phyloP scores from a whole-genome alignment of 64 coral and sea anemone species.

The Platygyra sinensis region DNA sequence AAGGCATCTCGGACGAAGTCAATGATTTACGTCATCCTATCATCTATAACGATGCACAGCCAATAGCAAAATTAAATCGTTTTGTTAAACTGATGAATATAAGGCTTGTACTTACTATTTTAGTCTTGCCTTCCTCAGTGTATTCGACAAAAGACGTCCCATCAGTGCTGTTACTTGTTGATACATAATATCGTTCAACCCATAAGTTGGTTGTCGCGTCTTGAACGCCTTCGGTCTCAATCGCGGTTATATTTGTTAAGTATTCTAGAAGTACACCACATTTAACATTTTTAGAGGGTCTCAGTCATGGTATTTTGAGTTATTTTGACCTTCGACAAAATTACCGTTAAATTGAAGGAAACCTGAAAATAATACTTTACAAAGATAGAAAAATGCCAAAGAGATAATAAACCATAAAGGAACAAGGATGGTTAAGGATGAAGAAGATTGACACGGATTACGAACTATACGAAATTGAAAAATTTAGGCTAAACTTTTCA shows the following conservation, averaged over 20 bases:
- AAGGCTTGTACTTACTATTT: background rate
- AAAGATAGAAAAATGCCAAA: no score
- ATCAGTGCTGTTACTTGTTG: background rate
- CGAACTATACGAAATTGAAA: no score
- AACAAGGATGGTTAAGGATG: no score
- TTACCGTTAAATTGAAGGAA: no score
- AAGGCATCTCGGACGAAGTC: no score
- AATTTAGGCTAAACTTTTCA: no score
- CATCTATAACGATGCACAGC: background rate
- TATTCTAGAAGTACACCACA: background rate
- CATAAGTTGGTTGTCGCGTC: background rate
- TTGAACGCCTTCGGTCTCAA: conserved; percentile 7
- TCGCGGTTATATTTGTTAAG: background rate
- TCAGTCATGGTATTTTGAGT: no score
- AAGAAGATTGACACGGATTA: no score
- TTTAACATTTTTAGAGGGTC: background rate
- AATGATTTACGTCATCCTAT: no score
- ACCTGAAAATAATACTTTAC: no score
- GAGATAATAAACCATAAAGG: no score
- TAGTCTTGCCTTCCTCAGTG: background rate
- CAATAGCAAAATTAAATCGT: background rate
- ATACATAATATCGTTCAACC: conserved; percentile 18
- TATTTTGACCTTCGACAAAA: no score
- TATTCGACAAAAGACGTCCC: background rate
- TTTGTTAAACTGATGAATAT: background rate